Conservation (phyloP, 2,888 invertebrate genomes). For the Byasa hedistus region DNA sequence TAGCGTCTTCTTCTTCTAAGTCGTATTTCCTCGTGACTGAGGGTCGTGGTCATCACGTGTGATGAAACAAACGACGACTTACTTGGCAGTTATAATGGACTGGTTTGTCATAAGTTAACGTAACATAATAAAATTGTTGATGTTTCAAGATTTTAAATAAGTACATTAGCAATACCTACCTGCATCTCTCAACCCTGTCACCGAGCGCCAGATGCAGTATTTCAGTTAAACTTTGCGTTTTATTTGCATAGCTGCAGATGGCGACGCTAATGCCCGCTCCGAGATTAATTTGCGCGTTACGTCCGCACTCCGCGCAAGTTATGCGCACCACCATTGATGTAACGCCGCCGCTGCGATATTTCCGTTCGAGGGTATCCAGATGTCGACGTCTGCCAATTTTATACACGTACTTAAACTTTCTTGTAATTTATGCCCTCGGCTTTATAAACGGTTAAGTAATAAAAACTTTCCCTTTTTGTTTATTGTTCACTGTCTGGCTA, state of each 20-base stretch:
- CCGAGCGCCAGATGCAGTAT: constrained; percentile 22
- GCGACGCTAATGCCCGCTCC: constrained; percentile 22
- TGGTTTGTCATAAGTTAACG: too few relatives aligned
- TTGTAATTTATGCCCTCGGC: neutral
- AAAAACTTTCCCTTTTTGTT: neutral
- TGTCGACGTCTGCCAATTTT: neutral
- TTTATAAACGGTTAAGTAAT: neutral
- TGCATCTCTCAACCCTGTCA: constrained; percentile 13
- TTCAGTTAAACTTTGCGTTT: constrained; percentile 5
- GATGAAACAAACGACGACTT: too few relatives aligned
- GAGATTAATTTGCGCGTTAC: constrained; percentile 23
- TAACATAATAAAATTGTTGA: neutral
- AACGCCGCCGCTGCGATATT: constrained; percentile 2
- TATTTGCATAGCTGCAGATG: constrained; percentile 9
- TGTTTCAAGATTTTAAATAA: neutral
- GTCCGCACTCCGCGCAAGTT: constrained; percentile 12
- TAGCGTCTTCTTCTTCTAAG: too few relatives aligned
- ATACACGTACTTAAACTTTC: neutral
- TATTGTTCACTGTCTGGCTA: too few relatives aligned
- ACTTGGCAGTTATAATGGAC: too few relatives aligned
- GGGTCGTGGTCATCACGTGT: too few relatives aligned
- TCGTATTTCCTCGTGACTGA: too few relatives aligned
- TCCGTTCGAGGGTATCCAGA: constrained; percentile 1
- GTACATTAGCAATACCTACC: neutral
- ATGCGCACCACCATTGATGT: constrained; percentile 9